Evolutionary conservation across 92 coral and sea anemone species (phyloP), one percentile per base, ranked within the genome.

Genomic region (Scolanthus callimorphus): DNA sequence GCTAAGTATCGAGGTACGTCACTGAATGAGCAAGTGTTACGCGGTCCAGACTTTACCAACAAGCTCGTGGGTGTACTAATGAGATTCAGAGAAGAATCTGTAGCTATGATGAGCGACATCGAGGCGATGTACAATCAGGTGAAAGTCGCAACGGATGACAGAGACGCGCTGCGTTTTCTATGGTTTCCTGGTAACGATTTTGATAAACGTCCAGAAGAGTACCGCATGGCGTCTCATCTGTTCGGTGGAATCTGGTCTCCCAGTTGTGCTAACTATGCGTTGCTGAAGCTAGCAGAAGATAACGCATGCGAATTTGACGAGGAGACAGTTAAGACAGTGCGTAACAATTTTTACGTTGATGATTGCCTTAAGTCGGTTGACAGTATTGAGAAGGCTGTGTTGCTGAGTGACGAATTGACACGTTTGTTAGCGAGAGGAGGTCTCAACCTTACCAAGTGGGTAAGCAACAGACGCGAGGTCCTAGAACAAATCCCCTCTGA

Each of bases 41-140:
- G 39, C 46, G 86, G 80, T 46, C 81, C 81, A 20, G 77, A 73
- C 38, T 27, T 73, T 3, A 80, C 86, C 27, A 80, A 76, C 66
- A 46, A 55, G 34, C 39, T 80, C 6, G 31, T 57, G 19, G 81
- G 86, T 2, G 82, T 75, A 4, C 56, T 81, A 48, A 20, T 60
- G 28, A 69, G 79, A 37, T 82, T 82, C 50, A 68, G 89, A 49
- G 74, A 82, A 60, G 73, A 69, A 20, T 75, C 66, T 4, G 54
- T 63, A 1, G 77, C 79, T 8, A 20, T 69, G 49, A 75, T 82
- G 70, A 49, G 71, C 0, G 78, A 75, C 38, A 34, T 81, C 24
- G 83, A 75, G 65, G 63, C 79, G 28, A 81, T 75, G 83, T 81
- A 67, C 62, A 74, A 81, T 46, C 78, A 75, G 25, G 71, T 81